These are phyloP conservation scores for Acromyrmex echinatior DNA, from an alignment of 1,140 invertebrate genomes.

Conservation along the genomic window DNA sequence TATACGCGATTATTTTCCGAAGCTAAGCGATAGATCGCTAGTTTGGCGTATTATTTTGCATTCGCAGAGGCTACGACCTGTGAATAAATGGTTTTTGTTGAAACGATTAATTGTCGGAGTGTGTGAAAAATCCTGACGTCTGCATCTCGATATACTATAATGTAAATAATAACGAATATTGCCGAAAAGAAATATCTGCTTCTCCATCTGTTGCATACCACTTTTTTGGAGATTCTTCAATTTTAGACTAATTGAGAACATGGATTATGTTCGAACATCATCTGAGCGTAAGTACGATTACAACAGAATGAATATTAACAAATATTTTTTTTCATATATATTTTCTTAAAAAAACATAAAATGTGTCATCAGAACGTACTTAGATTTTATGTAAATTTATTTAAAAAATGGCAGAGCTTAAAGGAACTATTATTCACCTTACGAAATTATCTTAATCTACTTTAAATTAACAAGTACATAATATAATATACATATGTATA, in stretches of 20 bases:
- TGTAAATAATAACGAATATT: constrained; percentile 63
- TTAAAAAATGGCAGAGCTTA: neutral
- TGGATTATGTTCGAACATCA: neutral
- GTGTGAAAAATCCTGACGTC: constrained; percentile 56
- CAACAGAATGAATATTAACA: neutral
- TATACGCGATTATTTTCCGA: constrained; percentile 62
- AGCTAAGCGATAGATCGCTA: constrained; percentile 62
- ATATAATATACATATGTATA: constrained; percentile 22
- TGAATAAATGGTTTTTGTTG: constrained; percentile 66
- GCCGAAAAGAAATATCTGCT: constrained; percentile 29
- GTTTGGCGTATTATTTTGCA: constrained; percentile 65
- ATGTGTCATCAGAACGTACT: neutral
- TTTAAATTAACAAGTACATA: constrained; percentile 17
- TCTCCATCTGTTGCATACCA: constrained; percentile 47
- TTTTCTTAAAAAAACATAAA: neutral
- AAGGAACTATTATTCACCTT: neutral
- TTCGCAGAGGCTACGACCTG: constrained; percentile 58
- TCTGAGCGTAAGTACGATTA: neutral
- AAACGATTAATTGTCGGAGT: constrained; percentile 60
- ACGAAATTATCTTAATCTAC: constrained; percentile 9
- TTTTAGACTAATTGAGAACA: neutral
- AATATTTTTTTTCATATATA: neutral
- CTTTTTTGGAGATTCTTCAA: neutral
- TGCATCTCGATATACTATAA: constrained; percentile 52
- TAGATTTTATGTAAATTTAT: constrained; percentile 13